Evolutionary conservation across 2,113 vertebrate species (phyloP).

Genomic region (Diphyllodes magnificus): DNA sequence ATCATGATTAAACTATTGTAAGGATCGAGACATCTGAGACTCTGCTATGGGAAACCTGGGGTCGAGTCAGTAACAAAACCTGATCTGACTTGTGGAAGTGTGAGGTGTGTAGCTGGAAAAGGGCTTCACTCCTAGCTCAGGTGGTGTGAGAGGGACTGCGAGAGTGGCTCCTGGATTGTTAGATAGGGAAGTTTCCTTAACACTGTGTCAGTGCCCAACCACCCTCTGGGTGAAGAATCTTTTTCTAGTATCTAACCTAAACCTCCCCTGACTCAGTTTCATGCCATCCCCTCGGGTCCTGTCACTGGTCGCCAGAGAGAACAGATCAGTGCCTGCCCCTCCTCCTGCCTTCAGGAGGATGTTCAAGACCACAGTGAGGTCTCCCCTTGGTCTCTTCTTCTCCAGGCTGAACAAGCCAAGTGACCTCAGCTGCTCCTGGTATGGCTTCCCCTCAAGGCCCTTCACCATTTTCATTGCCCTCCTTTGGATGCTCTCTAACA

Average conservation of each 20-base stretch:
- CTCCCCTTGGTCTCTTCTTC: background rate
- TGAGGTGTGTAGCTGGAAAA: background rate
- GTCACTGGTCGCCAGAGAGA: background rate
- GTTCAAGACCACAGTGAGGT: background rate
- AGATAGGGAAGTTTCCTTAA: background rate
- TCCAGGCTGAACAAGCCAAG: background rate
- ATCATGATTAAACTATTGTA: background rate
- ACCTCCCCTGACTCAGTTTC: background rate
- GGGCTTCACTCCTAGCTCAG: background rate
- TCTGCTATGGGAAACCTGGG: background rate
- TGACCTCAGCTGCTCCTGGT: background rate
- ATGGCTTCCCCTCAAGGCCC: background rate
- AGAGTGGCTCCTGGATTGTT: background rate
- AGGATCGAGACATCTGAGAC: background rate
- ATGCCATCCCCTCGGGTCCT: background rate
- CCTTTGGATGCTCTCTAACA: background rate
- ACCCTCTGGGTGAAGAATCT: background rate
- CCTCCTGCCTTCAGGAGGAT: background rate
- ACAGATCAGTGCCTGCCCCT: background rate
- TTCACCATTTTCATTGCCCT: background rate
- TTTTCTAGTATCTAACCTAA: background rate
- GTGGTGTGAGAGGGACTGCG: background rate
- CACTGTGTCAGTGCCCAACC: background rate
- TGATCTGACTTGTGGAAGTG: background rate
- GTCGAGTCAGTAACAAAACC: background rate